These are phyloP conservation scores for Glareola pratincola DNA, from an alignment of 2,113 vertebrate species.

Conservation along the genomic window DNA sequence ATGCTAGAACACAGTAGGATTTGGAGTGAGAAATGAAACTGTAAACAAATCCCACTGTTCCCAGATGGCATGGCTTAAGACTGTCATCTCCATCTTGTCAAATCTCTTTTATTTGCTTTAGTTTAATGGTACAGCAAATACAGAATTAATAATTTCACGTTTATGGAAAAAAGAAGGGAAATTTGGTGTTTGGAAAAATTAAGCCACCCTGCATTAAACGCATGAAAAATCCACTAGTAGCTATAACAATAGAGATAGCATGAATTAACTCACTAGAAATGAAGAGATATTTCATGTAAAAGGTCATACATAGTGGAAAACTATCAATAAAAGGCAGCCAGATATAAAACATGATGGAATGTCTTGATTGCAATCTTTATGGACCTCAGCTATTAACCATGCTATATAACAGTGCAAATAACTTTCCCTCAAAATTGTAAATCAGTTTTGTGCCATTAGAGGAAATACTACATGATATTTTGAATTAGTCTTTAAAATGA, in stretches of 20 bases:
- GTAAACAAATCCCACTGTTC: conserved; percentile 52
- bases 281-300: background rate
- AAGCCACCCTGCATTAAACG: background rate
- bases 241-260: background rate
- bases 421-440: background rate
- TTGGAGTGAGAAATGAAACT: conserved; percentile 24
- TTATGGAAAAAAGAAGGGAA: background rate
- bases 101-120: conserved; percentile 1
- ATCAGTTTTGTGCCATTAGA: background rate
- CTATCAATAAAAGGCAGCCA: background rate
- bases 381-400: background rate
- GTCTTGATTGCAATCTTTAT: background rate
- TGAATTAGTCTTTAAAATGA: conserved; percentile 25
- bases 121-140: background rate
- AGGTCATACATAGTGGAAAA: background rate
- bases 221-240: background rate
- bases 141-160: background rate
- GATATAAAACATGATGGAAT: background rate
- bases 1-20: background rate
- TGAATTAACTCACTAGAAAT: background rate
- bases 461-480: background rate
- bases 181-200: background rate
- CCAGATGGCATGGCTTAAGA: conserved; percentile 43
- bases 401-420: background rate
- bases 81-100: conserved; percentile 25